phyloP scores from a whole-genome alignment of 2,888 invertebrate genomes.

The Amphipyra berbera region DNA sequence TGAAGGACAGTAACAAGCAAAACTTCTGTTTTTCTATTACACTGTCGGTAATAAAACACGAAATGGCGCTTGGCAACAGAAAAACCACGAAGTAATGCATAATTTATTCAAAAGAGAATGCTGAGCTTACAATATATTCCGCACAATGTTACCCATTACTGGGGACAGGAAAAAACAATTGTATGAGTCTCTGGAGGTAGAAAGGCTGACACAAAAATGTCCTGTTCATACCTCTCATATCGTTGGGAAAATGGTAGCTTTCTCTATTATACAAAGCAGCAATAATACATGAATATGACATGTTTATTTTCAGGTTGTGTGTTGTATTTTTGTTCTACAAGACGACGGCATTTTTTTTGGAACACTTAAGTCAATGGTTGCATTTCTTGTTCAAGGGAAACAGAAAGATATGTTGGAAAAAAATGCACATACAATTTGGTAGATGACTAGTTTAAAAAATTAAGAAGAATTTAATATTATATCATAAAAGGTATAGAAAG shows the following conservation, averaged over 20 bases:
- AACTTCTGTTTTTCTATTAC: background rate
- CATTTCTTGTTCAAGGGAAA: no score
- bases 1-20: background rate
- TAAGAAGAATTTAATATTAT: no score
- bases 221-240: slow-evolving; percentile 1
- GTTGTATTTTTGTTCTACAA: background rate
- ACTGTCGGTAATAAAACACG: slow-evolving; percentile 26
- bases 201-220: slow-evolving; percentile 10
- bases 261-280: background rate
- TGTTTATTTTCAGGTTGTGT: background rate
- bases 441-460: no score
- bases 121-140: slow-evolving; percentile 18
- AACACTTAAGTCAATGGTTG: no score
- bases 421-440: no score
- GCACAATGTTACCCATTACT: slow-evolving; percentile 15
- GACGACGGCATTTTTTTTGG: background rate
- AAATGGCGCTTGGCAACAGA: slow-evolving; percentile 5
- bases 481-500: no score
- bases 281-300: background rate
- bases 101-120: slow-evolving; percentile 37
- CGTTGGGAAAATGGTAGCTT: background rate
- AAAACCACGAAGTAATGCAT: slow-evolving; percentile 27
- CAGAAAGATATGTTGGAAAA: no score
- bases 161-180: slow-evolving; percentile 21
- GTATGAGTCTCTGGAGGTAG: slow-evolving; percentile 1